Evolutionary conservation across 2,888 invertebrate genomes (phyloP).

Genomic region (Acleris laterana): DNA sequence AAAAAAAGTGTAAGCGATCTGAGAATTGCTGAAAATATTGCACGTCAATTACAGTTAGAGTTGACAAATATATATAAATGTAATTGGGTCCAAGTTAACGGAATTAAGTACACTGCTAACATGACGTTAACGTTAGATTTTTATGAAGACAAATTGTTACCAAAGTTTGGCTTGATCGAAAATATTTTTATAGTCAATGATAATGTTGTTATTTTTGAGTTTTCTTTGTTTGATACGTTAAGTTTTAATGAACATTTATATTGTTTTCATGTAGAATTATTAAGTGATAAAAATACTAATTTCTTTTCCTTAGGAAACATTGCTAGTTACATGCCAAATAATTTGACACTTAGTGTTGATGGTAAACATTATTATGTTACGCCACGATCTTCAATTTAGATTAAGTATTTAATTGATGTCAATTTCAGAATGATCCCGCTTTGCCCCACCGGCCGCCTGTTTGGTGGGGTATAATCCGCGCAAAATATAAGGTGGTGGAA

Average conservation of each 20-base stretch:
- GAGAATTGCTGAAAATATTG: conserved; percentile 14
- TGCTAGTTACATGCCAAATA: conserved; percentile 12
- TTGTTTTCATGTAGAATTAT: conserved; percentile 21
- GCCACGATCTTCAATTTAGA: neutral
- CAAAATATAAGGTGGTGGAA: conserved; percentile 1
- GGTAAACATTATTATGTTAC: conserved; percentile 8
- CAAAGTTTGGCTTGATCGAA: conserved; percentile 17
- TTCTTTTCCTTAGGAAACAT: conserved; percentile 2
- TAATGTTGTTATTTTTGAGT: no score
- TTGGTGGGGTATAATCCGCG: conserved; percentile 1
- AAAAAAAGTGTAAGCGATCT: conserved; percentile 1
- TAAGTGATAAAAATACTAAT: neutral
- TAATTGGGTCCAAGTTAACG: conserved; percentile 14
- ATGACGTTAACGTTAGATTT: conserved; percentile 21
- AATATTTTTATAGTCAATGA: conserved; percentile 8
- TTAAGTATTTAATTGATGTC: conserved; percentile 8
- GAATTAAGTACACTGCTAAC: conserved; percentile 18
- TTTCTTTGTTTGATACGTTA: conserved; percentile 4
- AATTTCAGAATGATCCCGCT: conserved; percentile 4
- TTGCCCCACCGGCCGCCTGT: conserved; percentile 1
- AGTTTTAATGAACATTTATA: conserved; percentile 20
- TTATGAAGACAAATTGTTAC: conserved; percentile 19
- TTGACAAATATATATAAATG: conserved; percentile 19
- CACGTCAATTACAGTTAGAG: conserved; percentile 26
- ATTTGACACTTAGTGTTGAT: conserved; percentile 12